Evolutionary conservation across 2,113 vertebrate species (phyloP).

Genomic region (Corythoichthys intestinalis): DNA sequence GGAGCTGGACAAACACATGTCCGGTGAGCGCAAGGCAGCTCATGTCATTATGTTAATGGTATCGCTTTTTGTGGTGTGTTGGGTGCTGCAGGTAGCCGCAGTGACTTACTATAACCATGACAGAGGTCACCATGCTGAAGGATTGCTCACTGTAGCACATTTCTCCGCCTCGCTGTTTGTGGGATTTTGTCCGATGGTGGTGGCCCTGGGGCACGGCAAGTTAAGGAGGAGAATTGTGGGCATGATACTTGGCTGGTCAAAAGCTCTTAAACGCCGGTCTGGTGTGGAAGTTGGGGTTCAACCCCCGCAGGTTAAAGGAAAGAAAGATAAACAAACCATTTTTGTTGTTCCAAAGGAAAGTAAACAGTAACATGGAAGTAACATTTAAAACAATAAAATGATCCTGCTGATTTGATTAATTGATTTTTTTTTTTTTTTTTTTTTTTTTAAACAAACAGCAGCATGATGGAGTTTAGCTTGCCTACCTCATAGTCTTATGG

Average conservation of each 20-base stretch:
- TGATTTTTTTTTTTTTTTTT: background rate
- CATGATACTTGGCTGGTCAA: slow-evolving; percentile 44
- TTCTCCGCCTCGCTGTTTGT: slow-evolving; percentile 74
- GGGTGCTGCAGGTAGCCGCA: slow-evolving; percentile 73
- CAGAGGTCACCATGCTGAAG: slow-evolving; percentile 57
- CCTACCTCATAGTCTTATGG: background rate
- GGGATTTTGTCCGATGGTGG: slow-evolving; percentile 76
- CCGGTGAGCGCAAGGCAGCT: slow-evolving; percentile 70
- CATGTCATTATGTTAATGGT: slow-evolving; percentile 73
- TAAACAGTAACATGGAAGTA: slow-evolving; percentile 21
- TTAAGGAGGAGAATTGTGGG: slow-evolving; percentile 60
- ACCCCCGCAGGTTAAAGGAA: slow-evolving; percentile 8
- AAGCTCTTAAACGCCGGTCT: slow-evolving; percentile 16
- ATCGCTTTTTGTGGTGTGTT: slow-evolving; percentile 71
- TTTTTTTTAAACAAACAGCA: background rate
- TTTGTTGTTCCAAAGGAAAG: slow-evolving; percentile 38
- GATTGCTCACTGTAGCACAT: slow-evolving; percentile 72
- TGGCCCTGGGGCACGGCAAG: slow-evolving; percentile 74
- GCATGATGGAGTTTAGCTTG: background rate
- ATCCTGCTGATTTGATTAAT: background rate
- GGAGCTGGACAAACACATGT: slow-evolving; percentile 55
- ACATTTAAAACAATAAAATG: slow-evolving; percentile 11
- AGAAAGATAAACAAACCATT: slow-evolving; percentile 24
- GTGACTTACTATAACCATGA: slow-evolving; percentile 77
- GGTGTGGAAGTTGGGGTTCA: background rate